Conservation (phyloP, 1,140 invertebrate species). For the Halesus radiatus region DNA sequence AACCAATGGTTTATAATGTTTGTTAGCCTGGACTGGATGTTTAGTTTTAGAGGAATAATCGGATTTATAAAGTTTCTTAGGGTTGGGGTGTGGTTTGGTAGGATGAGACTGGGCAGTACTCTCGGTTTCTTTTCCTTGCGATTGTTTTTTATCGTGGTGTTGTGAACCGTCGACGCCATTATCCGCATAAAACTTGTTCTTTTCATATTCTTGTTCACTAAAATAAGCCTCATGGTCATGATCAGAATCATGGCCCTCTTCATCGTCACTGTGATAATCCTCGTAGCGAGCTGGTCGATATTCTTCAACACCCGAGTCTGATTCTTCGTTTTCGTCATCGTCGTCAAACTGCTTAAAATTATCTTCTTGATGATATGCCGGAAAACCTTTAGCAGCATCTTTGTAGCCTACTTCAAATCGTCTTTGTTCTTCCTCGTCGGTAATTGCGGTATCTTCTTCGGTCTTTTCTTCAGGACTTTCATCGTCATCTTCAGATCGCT, state of each 20-base stretch:
- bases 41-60: slow-evolving; percentile 28
- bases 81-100: slow-evolving; percentile 8
- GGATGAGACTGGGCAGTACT: neutral
- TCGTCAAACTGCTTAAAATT: slow-evolving; percentile 53
- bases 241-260: slow-evolving; percentile 37
- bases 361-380: slow-evolving; percentile 59
- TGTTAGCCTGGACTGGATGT: slow-evolving; percentile 5
- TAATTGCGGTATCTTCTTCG: slow-evolving; percentile 61
- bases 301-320: slow-evolving; percentile 10
- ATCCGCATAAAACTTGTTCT: slow-evolving; percentile 20
- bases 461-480: slow-evolving; percentile 60
- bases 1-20: slow-evolving; percentile 41
- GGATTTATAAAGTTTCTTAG: slow-evolving; percentile 34
- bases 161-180: slow-evolving; percentile 39
- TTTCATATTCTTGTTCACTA: slow-evolving; percentile 9
- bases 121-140: neutral
- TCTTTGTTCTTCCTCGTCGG: slow-evolving; percentile 62
- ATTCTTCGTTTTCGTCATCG: slow-evolving; percentile 3
- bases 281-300: slow-evolving; percentile 29
- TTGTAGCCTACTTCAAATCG: slow-evolving; percentile 68
- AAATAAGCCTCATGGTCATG: slow-evolving; percentile 26
- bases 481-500: slow-evolving; percentile 61
- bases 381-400: slow-evolving; percentile 65
- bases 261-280: slow-evolving; percentile 41
- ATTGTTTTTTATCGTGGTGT: slow-evolving; percentile 25